Evolutionary conservation across 2,888 invertebrate genomes (phyloP).

Genomic region (Uloborus plumipes): DNA sequence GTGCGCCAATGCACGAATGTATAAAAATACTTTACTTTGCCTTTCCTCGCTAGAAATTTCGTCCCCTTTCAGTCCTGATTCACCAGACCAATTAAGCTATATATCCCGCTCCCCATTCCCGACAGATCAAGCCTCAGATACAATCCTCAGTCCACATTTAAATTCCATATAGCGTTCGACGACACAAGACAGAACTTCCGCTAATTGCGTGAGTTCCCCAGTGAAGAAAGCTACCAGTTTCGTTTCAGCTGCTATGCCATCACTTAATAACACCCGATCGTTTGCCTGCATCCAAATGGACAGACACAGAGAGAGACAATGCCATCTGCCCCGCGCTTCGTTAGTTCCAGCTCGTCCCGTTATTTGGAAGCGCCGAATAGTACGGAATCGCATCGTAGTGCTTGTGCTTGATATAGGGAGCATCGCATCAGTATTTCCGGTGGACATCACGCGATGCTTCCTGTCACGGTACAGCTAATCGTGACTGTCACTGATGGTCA

Average conservation of each 20-base stretch:
- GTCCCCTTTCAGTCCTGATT: too few relatives aligned
- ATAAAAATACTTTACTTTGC: too few relatives aligned
- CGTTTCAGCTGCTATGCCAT: conserved; percentile 47
- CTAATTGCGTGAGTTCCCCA: conserved; percentile 23
- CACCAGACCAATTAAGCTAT: too few relatives aligned
- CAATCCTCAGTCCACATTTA: too few relatives aligned
- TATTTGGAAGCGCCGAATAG: background rate
- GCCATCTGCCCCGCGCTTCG: conserved; percentile 25
- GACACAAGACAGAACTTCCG: conserved; percentile 12
- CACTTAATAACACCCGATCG: conserved; percentile 12
- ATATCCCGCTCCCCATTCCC: too few relatives aligned
- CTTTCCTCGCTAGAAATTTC: too few relatives aligned
- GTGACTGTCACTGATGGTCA: too few relatives aligned
- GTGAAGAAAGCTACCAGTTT: conserved; percentile 1
- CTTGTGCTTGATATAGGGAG: conserved; percentile 11
- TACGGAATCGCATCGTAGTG: background rate
- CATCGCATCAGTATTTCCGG: conserved; percentile 61
- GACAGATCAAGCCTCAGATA: too few relatives aligned
- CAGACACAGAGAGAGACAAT: conserved; percentile 23
- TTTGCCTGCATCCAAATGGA: conserved; percentile 1
- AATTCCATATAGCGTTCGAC: too few relatives aligned
- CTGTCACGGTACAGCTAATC: conserved; percentile 49
- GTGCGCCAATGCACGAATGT: too few relatives aligned
- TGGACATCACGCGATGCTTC: conserved; percentile 47
- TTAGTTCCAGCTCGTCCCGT: conserved; percentile 6